Conservation (phyloP, 1,140 invertebrate genomes). For the Scaptomyza graminum region DNA sequence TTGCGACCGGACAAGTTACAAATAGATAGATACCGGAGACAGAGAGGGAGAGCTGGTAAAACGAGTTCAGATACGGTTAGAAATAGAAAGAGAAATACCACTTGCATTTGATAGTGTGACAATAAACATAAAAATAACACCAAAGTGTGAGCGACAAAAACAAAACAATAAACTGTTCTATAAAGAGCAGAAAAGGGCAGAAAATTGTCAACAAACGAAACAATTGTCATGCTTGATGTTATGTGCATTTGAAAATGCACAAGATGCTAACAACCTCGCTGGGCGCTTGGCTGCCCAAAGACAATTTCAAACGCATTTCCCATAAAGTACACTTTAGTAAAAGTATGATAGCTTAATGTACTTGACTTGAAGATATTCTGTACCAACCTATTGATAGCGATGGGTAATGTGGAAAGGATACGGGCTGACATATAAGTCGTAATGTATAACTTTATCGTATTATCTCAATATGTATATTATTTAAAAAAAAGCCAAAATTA, state of each 20-base stretch:
- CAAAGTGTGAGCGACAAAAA: slow-evolving; percentile 45
- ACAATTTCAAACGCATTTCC: slow-evolving; percentile 29
- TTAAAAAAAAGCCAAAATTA: no score
- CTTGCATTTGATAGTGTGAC: slow-evolving; percentile 49
- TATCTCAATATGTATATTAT: no score
- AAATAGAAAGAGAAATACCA: slow-evolving; percentile 4
- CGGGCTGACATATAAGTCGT: no score
- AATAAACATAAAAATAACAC: slow-evolving; percentile 32
- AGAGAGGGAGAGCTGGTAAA: neutral
- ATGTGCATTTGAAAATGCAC: slow-evolving; percentile 56
- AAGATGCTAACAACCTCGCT: slow-evolving; percentile 43
- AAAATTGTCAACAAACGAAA: slow-evolving; percentile 57
- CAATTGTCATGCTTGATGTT: slow-evolving; percentile 65
- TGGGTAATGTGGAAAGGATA: no score
- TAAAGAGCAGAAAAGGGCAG: slow-evolving; percentile 19
- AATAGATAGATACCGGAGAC: slow-evolving; percentile 1
- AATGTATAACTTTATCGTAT: no score
- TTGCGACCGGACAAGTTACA: slow-evolving; percentile 36
- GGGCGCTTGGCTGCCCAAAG: slow-evolving; percentile 20
- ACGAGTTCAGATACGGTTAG: slow-evolving; percentile 19
- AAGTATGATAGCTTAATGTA: neutral
- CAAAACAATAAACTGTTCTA: slow-evolving; percentile 51
- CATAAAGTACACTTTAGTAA: neutral
- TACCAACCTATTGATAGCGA: no score
- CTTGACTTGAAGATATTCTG: neutral